A percentile compares a stretch with the other conserved stretches of the same genome.
phyloP scores from a whole-genome alignment of 2,113 vertebrate genomes.

The Erpornis zantholeuca region DNA sequence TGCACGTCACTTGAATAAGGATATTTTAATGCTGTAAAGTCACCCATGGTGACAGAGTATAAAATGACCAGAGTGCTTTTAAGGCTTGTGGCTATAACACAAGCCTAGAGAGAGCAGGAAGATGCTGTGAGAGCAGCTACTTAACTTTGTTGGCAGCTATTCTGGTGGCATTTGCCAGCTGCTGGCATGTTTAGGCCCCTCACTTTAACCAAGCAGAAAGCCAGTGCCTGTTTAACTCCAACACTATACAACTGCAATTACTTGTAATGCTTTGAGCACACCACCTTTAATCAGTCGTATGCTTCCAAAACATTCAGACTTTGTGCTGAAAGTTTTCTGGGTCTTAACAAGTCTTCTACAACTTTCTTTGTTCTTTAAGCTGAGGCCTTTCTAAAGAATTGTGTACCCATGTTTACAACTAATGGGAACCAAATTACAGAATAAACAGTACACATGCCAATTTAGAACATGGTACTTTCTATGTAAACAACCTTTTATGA shows the following conservation, averaged over 20 bases:
- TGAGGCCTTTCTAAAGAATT: not conserved
- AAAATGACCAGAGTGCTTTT: slow-evolving; percentile 23
- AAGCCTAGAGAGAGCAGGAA: not conserved
- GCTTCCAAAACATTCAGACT: not conserved
- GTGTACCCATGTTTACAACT: not conserved
- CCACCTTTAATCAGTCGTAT: not conserved
- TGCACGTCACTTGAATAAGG: not conserved
- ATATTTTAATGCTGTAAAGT: not conserved
- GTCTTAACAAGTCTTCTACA: not conserved
- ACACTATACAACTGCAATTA: not conserved
- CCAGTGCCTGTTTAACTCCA: not conserved
- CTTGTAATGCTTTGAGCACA: not conserved
- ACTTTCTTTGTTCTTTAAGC: not conserved
- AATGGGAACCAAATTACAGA: not conserved
- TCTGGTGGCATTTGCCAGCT: slow-evolving; percentile 43
- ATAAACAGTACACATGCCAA: not conserved
- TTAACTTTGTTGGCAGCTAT: slow-evolving; percentile 32
- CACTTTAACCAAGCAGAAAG: slow-evolving; percentile 34
- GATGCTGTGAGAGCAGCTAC: slow-evolving; percentile 5
- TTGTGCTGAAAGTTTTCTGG: not conserved
- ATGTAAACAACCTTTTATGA: not conserved
- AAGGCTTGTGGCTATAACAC: not conserved
- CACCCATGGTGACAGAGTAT: slow-evolving; percentile 19
- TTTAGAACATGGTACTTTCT: not conserved
- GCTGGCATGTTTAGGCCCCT: not conserved